Conservation (phyloP, 2,888 invertebrate genomes). For the Tineola bisselliella region DNA sequence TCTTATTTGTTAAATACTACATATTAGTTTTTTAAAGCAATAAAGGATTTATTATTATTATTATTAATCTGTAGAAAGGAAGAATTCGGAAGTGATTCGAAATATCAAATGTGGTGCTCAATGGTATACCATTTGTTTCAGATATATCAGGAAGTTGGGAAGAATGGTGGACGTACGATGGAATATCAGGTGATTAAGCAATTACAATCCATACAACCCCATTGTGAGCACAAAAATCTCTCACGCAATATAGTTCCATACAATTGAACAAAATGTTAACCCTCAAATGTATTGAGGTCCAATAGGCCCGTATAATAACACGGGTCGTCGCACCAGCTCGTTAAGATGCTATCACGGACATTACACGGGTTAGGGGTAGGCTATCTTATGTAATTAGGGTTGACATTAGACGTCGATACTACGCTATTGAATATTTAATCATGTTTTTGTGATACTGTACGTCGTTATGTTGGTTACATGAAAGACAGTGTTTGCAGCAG, state of each 20-base stretch:
- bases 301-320: conserved; percentile 33
- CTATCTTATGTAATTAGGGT: neutral
- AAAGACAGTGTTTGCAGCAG: too few relatives aligned
- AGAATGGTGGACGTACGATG: conserved; percentile 90
- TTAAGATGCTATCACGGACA: conserved; percentile 50
- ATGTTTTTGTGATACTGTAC: neutral
- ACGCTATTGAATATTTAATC: neutral
- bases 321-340: conserved; percentile 38
- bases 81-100: too few relatives aligned
- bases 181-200: conserved; percentile 74
- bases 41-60: too few relatives aligned
- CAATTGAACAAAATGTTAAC: neutral
- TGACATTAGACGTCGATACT: neutral
- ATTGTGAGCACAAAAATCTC: too few relatives aligned
- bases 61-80: too few relatives aligned
- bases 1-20: too few relatives aligned
- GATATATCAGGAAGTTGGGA: conserved; percentile 83
- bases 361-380: neutral
- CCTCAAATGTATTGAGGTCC: neutral
- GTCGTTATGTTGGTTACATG: too few relatives aligned
- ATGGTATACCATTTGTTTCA: conserved; percentile 53
- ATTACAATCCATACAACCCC: neutral
- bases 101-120: too few relatives aligned
- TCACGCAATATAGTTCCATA: neutral
- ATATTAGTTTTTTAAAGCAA: too few relatives aligned